phyloP scores from a whole-genome alignment of 2,888 invertebrate genomes.

The Cecidostiba fungosa region DNA sequence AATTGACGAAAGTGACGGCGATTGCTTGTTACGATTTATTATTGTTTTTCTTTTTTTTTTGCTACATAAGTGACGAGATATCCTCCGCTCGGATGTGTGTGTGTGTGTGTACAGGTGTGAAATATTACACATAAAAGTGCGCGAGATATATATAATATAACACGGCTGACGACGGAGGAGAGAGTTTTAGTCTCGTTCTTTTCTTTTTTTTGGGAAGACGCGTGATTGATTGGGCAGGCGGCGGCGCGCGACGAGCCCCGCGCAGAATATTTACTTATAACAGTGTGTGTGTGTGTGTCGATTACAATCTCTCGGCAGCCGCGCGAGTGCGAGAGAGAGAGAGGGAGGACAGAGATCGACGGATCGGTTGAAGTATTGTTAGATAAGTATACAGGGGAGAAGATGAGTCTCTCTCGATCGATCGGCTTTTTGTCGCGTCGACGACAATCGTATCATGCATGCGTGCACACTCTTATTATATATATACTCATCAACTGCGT shows the following conservation, averaged over 20 bases:
- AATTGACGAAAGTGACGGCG: constrained; percentile 4
- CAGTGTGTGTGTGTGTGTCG: neutral
- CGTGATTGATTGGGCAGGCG: constrained; percentile 72
- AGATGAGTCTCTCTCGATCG: constrained; percentile 1
- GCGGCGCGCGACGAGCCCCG: constrained; percentile 60
- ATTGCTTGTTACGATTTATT: constrained; percentile 2
- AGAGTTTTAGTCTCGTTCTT: neutral
- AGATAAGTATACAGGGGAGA: neutral
- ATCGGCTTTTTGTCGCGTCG: neutral
- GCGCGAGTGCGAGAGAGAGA: neutral
- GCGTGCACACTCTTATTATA: neutral
- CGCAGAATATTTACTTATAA: constrained; percentile 11
- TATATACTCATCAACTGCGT: constrained; percentile 62
- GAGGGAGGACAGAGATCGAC: neutral
- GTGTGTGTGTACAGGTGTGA: neutral
- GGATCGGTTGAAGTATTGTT: neutral
- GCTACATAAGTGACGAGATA: neutral
- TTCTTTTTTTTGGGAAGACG: constrained; percentile 68
- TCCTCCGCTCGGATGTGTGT: neutral
- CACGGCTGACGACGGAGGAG: neutral
- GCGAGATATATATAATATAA: neutral
- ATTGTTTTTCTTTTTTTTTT: neutral
- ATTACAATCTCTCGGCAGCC: neutral
- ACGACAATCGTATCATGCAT: neutral
- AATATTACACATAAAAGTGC: neutral